Conservation (phyloP, 2,113 vertebrate species). For the Onychostruthus taczanowskii region DNA sequence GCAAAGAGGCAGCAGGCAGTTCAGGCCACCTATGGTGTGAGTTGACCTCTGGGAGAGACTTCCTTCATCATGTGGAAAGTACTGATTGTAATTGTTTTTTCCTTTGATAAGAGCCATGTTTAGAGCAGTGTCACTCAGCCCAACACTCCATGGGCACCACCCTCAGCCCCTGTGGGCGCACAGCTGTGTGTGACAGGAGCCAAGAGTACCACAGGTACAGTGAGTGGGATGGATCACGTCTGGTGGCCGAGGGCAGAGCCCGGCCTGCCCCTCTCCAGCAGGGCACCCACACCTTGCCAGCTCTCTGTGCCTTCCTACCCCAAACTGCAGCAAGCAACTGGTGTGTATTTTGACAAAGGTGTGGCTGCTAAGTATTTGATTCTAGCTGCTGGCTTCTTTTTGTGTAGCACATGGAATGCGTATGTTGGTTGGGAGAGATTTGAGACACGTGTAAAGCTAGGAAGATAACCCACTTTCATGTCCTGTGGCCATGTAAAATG, state of each 20-base stretch:
- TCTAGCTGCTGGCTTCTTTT: neutral
- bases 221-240: neutral
- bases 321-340: neutral
- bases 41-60: neutral
- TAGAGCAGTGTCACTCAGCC: neutral
- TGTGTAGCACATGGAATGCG: neutral
- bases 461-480: neutral
- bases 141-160: neutral
- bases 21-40: neutral
- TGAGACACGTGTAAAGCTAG: neutral
- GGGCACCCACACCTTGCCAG: neutral
- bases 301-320: neutral
- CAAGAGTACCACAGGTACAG: neutral
- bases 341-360: neutral
- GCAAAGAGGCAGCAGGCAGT: neutral
- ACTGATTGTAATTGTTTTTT: neutral
- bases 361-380: neutral
- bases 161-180: neutral
- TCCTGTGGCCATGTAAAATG: neutral
- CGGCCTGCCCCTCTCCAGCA: neutral
- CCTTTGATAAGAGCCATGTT: neutral
- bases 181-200: neutral
- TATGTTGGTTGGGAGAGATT: neutral
- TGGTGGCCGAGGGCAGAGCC: neutral
- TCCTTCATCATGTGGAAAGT: neutral